A percentile compares a stretch with the other conserved stretches of the same genome.
These are phyloP conservation scores for Drosophila pachea DNA, from an alignment of 1,140 invertebrate species.

Conservation along the genomic window DNA sequence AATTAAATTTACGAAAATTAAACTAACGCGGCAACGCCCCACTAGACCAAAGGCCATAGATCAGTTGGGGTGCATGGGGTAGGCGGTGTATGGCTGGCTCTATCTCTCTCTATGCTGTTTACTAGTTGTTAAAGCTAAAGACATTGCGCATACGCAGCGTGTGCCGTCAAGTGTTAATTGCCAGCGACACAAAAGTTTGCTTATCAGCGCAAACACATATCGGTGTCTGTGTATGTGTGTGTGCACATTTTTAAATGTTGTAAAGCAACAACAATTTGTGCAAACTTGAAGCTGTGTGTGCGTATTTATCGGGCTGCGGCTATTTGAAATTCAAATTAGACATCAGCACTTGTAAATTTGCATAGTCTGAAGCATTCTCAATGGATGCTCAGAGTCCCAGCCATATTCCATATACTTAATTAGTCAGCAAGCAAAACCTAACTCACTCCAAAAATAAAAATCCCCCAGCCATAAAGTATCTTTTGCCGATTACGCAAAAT, in stretches of 20 bases:
- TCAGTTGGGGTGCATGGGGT: not conserved
- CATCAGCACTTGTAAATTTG: conserved; percentile 73
- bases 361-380: conserved; percentile 67
- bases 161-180: conserved; percentile 68
- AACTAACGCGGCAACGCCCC: conserved; percentile 53
- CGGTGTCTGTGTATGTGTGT: conserved; percentile 2
- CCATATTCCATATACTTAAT: conserved; percentile 63
- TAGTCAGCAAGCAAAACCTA: conserved; percentile 48
- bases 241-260: conserved; percentile 34
- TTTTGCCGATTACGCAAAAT: conserved; percentile 33
- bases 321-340: conserved; percentile 76
- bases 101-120: conserved; percentile 14
- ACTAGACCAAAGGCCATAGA: conserved; percentile 19
- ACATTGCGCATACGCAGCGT: conserved; percentile 69
- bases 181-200: conserved; percentile 58
- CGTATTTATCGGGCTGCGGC: conserved; percentile 36
- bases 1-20: conserved; percentile 71
- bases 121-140: conserved; percentile 27
- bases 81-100: not conserved
- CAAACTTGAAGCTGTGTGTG: conserved; percentile 13
- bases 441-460: not conserved
- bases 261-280: conserved; percentile 19
- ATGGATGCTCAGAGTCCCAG: conserved; percentile 50
- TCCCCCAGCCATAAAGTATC: conserved; percentile 3
- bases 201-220: conserved; percentile 49